phyloP scores from a whole-genome alignment of 2,113 vertebrate genomes.

The Barnardius zonarius region DNA sequence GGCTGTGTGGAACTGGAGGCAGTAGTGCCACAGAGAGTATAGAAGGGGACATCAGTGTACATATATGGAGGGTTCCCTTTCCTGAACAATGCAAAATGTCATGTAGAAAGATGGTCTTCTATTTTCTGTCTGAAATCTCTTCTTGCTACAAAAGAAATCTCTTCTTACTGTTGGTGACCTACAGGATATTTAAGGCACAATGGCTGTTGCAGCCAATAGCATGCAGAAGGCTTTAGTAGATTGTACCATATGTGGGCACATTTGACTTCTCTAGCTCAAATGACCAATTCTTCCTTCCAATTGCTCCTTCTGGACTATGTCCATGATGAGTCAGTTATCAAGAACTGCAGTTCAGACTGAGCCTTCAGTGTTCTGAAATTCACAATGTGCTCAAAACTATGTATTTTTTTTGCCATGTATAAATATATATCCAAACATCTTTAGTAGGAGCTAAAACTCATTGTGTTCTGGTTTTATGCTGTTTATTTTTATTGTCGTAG shows the following conservation, averaged over 20 bases:
- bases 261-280: neutral
- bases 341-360: neutral
- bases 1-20: neutral
- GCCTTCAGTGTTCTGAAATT: neutral
- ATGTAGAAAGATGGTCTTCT: neutral
- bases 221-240: neutral
- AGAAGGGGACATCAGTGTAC: neutral
- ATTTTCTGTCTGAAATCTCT: neutral
- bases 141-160: neutral
- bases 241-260: neutral
- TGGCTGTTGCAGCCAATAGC: neutral
- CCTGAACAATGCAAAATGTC: neutral
- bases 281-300: neutral
- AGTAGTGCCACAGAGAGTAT: too few species aligned
- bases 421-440: neutral
- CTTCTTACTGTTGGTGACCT: neutral
- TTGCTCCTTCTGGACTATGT: neutral
- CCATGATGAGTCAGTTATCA: neutral
- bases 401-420: neutral
- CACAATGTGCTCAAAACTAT: neutral
- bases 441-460: neutral
- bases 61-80: neutral
- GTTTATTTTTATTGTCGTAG: neutral
- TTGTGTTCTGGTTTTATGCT: neutral
- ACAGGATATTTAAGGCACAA: neutral